Conservation (phyloP, 2,113 vertebrate genomes). For the Varanus komodoensis region DNA sequence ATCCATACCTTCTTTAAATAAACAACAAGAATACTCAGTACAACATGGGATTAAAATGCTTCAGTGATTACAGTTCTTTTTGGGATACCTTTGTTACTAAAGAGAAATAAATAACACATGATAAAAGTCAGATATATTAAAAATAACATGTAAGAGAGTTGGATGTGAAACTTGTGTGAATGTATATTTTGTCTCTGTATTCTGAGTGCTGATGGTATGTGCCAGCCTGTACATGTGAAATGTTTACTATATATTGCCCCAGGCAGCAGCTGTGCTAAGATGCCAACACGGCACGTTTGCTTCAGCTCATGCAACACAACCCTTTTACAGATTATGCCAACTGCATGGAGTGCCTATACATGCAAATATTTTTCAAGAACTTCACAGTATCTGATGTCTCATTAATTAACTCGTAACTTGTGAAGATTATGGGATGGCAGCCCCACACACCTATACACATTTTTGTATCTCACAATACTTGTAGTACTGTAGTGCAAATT, state of each 20-base stretch:
- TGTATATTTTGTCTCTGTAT: neutral
- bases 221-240: neutral
- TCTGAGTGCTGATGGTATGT: neutral
- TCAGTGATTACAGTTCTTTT: neutral
- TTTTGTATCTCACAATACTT: neutral
- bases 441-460: neutral
- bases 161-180: neutral
- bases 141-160: neutral
- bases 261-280: neutral
- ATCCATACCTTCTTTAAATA: conserved; percentile 39
- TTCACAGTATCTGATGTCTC: neutral
- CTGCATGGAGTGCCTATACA: neutral
- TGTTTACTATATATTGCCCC: neutral
- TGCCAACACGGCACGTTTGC: neutral
- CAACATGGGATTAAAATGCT: conserved; percentile 18
- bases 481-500: neutral
- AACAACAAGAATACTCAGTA: neutral
- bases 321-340: neutral
- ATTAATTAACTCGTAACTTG: neutral
- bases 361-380: neutral
- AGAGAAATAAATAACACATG: neutral
- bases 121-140: neutral
- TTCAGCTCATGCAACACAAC: neutral
- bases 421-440: neutral
- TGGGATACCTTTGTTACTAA: neutral